Conservation (phyloP, 2,797 vertebrate genomes). For the Sardinella longiceps region DNA sequence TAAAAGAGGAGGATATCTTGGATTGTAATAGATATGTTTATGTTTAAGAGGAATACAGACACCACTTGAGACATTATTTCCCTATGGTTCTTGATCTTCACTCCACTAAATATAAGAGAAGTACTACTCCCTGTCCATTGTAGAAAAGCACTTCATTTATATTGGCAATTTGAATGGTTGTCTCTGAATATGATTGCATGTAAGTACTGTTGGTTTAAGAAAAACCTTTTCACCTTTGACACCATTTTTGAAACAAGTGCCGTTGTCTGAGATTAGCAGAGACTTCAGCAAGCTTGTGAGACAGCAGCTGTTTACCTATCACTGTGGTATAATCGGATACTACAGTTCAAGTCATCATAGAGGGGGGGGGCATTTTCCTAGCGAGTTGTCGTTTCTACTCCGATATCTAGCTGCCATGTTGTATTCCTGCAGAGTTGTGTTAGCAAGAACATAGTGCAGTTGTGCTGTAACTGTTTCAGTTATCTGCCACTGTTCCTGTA, state of each 20-base stretch:
- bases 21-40: background rate
- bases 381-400: background rate
- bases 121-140: background rate
- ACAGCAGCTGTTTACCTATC: background rate
- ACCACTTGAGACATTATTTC: background rate
- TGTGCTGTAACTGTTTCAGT: background rate
- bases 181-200: slow-evolving; percentile 2
- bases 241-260: slow-evolving; percentile 1
- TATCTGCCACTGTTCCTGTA: background rate
- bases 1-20: background rate
- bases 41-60: background rate
- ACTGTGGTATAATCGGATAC: slow-evolving; percentile 1
- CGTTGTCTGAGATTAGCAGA: background rate
- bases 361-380: background rate
- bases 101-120: background rate
- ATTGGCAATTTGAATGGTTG: background rate
- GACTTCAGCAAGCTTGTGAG: background rate
- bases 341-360: background rate
- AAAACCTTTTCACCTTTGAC: background rate
- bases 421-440: slow-evolving; percentile 8
- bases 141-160: background rate
- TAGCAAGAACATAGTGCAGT: background rate
- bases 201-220: background rate
- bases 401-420: background rate
- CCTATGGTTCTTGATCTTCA: background rate